Evolutionary conservation across 2,888 invertebrate genomes (phyloP).

Genomic region (Linyphia triangularis): DNA sequence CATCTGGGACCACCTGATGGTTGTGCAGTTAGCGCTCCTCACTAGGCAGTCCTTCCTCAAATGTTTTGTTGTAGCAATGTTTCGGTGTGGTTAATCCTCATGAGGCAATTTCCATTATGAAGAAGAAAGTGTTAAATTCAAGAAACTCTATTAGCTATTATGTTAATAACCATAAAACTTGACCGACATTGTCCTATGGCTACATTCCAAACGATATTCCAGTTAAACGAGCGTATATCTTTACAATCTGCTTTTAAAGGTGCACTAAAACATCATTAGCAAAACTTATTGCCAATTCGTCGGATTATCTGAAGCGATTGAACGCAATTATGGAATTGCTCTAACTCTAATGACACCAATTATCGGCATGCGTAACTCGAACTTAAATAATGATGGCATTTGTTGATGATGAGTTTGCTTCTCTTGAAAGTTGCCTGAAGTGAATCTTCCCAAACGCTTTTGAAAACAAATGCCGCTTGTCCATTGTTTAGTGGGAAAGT

Average conservation of each 20-base stretch:
- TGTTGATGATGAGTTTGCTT: slow-evolving; percentile 38
- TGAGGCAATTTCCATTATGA: no score
- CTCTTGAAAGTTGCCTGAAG: neutral
- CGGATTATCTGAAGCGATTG: slow-evolving; percentile 44
- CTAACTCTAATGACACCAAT: slow-evolving; percentile 39
- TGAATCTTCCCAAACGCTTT: slow-evolving; percentile 25
- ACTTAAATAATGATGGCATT: slow-evolving; percentile 58
- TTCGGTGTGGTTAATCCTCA: no score
- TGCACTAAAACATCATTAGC: slow-evolving; percentile 42
- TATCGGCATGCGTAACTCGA: slow-evolving; percentile 28
- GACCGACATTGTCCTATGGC: neutral
- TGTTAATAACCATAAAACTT: neutral
- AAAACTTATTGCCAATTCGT: slow-evolving; percentile 28
- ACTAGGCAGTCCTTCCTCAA: no score
- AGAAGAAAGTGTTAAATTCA: neutral
- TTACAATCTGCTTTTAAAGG: neutral
- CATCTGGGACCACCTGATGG: no score
- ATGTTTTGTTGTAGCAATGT: no score
- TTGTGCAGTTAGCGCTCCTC: no score
- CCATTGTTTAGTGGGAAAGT: neutral
- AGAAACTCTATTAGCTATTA: neutral
- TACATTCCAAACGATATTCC: neutral
- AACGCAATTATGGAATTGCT: slow-evolving; percentile 67
- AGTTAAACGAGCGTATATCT: neutral
- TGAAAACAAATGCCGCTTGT: slow-evolving; percentile 54